Evolutionary conservation across 1,140 invertebrate genomes (phyloP).

Genomic region (Caenorhabditis tropicalis): DNA sequence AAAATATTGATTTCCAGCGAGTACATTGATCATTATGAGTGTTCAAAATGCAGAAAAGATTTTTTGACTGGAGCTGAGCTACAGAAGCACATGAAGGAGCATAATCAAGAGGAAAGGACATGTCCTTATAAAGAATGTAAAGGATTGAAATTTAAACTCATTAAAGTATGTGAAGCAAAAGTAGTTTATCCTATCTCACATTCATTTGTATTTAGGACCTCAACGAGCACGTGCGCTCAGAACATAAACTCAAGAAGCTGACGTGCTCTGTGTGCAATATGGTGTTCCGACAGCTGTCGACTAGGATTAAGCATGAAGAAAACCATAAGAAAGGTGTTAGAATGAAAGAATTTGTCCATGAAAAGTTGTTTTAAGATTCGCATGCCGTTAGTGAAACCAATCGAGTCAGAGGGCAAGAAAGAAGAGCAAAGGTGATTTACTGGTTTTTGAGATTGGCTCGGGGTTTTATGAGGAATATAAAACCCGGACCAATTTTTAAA

Average conservation of each 20-base stretch:
- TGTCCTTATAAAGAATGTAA: not conserved
- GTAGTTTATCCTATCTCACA: not conserved
- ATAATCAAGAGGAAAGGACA: not conserved
- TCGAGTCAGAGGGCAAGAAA: not conserved
- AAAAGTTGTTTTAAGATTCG: not conserved
- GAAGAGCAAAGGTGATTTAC: not conserved
- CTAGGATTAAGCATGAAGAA: slow-evolving; percentile 21
- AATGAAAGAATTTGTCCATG: not conserved
- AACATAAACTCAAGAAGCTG: slow-evolving; percentile 19
- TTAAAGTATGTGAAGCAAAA: not conserved
- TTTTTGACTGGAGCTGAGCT: not conserved
- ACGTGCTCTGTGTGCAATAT: slow-evolving; percentile 19
- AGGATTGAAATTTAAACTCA: not conserved
- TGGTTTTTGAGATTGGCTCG: not conserved
- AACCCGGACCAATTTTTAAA: not conserved
- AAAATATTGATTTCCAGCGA: not conserved
- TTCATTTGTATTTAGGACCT: slow-evolving; percentile 31
- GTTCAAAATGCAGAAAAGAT: not conserved
- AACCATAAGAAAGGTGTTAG: not conserved
- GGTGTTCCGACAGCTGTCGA: slow-evolving; percentile 25
- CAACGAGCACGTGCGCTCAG: slow-evolving; percentile 8
- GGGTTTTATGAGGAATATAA: not conserved
- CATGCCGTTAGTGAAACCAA: not conserved
- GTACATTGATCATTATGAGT: not conserved
- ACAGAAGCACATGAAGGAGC: slow-evolving; percentile 17